phyloP scores from a whole-genome alignment of 2,888 invertebrate genomes.

The Eristalis intricaria region DNA sequence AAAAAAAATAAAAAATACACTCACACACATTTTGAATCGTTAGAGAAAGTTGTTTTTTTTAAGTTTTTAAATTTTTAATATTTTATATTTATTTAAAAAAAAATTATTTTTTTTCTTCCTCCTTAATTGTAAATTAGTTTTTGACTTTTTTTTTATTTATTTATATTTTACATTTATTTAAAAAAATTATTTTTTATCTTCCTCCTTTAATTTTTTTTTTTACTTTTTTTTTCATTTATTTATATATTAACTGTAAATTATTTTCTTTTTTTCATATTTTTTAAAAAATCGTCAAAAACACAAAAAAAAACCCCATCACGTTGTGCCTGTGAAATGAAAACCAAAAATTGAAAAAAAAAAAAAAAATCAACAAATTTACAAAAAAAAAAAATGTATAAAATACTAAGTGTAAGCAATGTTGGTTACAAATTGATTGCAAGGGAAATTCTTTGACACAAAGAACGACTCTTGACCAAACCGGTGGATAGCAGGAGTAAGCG shows the following conservation, averaged over 20 bases:
- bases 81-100: neutral
- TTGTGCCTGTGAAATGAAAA: neutral
- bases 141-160: too few relatives aligned
- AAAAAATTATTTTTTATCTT: neutral
- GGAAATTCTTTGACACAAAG: conserved; percentile 55
- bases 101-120: neutral
- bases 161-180: too few relatives aligned
- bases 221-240: too few relatives aligned
- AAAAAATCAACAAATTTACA: neutral
- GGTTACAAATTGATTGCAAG: conserved; percentile 47
- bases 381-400: conserved; percentile 1
- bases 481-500: conserved; percentile 57
- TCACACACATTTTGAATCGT: neutral
- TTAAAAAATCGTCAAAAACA: neutral
- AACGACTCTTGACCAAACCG: conserved; percentile 55
- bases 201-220: too few relatives aligned
- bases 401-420: conserved; percentile 48
- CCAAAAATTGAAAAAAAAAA: neutral
- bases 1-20: neutral
- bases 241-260: too few relatives aligned
- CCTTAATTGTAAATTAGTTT: too few relatives aligned
- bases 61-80: too few relatives aligned
- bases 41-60: too few relatives aligned
- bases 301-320: neutral
- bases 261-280: neutral